phyloP scores from a whole-genome alignment of 2,888 invertebrate species.

The Patella caerulea region DNA sequence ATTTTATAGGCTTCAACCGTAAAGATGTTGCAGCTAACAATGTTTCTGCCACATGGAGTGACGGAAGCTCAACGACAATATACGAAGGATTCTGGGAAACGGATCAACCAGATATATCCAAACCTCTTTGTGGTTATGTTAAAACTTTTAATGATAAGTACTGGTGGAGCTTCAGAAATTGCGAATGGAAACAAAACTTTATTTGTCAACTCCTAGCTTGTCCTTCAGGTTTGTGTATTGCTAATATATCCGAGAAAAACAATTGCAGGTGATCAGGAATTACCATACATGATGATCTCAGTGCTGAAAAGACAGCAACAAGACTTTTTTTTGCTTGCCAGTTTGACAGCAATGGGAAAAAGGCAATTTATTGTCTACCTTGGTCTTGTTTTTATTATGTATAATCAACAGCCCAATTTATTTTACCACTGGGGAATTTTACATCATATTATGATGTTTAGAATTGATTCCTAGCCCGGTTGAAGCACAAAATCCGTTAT shows the following conservation, averaged over 20 bases:
- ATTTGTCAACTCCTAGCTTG: conserved; percentile 38
- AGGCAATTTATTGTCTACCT: too few relatives aligned
- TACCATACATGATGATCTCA: too few relatives aligned
- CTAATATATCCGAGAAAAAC: background rate
- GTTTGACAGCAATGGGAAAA: too few relatives aligned
- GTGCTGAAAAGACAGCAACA: too few relatives aligned
- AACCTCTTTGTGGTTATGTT: conserved; percentile 37
- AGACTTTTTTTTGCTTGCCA: too few relatives aligned
- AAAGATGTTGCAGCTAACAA: background rate
- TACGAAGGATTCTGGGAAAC: conserved; percentile 40
- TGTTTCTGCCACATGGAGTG: conserved; percentile 31
- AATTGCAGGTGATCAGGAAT: too few relatives aligned
- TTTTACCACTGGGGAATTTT: too few relatives aligned
- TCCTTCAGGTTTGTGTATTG: conserved; percentile 30
- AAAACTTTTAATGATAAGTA: background rate
- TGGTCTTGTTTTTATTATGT: too few relatives aligned
- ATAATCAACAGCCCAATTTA: too few relatives aligned
- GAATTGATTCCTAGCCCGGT: too few relatives aligned
- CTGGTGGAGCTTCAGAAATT: conserved; percentile 32
- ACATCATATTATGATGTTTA: too few relatives aligned
- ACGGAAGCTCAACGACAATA: conserved; percentile 25
- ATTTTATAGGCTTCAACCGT: conserved; percentile 18
- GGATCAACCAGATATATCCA: conserved; percentile 26
- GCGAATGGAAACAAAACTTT: conserved; percentile 35
- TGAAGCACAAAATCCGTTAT: too few relatives aligned